These are phyloP conservation scores for Melospiza georgiana DNA, from an alignment of 2,113 vertebrate species.

Conservation along the genomic window DNA sequence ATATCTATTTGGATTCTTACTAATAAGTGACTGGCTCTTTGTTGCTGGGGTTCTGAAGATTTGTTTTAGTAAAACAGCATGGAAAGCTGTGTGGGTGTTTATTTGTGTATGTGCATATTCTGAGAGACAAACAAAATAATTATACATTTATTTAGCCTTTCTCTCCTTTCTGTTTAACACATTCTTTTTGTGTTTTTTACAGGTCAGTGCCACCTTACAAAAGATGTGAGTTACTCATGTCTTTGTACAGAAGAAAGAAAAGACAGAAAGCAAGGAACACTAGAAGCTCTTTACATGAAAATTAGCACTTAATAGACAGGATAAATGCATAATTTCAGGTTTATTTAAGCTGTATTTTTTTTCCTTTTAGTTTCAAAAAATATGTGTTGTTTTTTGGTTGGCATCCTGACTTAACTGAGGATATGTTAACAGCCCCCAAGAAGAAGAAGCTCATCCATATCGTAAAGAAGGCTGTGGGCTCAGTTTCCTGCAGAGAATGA, in stretches of 20 bases:
- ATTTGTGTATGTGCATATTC: neutral
- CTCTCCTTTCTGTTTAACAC: neutral
- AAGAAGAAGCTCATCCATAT: neutral
- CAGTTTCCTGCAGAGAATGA: neutral
- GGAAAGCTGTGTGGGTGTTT: neutral
- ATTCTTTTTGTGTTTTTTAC: neutral
- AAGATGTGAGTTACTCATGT: neutral
- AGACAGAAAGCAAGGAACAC: neutral
- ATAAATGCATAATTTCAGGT: neutral
- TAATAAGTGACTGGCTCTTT: neutral
- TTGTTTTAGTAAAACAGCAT: conserved; percentile 20
- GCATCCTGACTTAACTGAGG: neutral
- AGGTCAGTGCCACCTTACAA: neutral
- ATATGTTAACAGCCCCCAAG: neutral
- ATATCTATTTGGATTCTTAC: conserved; percentile 2
- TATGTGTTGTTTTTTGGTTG: neutral
- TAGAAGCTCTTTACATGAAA: neutral
- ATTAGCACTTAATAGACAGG: neutral
- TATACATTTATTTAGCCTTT: neutral
- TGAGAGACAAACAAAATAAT: conserved; percentile 8
- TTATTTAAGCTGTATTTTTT: neutral
- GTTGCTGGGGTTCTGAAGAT: neutral
- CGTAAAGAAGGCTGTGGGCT: neutral
- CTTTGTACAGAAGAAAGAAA: neutral
- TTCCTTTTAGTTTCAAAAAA: neutral